Evolutionary conservation across 2,797 vertebrate species (phyloP), one percentile per base, ranked within the genome.

Genomic region (Acanthurus lineatus): DNA sequence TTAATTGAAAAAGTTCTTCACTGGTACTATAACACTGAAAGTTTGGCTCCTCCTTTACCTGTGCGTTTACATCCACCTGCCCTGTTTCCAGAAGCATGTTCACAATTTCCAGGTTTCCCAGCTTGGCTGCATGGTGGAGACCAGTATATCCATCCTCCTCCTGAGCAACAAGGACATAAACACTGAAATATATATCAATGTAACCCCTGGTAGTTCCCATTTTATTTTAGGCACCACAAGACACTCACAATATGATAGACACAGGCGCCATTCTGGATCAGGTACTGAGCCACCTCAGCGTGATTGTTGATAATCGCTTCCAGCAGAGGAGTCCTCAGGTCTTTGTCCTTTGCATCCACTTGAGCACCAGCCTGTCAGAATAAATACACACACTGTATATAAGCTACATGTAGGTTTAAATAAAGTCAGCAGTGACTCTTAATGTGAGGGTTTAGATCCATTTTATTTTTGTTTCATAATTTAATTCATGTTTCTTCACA

Each of bases 101-200:
- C 20, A 98, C 95, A 69, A 97, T 96, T 69, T 97, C 96, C 83
- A 96, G 86, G 84, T 94, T 97, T 44, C 97, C 97, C 51, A 95
- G 93, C 82, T 98, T 98, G 87, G 97, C 97, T 2, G 97, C 97
- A 0, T 98, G 97, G 80, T 98, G 97, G 12, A 98, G 97, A 56
- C 97, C 97, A 0, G 97, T 97, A n/a, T 97, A 98, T 1, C 97
- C 97, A 0, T 98, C 97, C 2, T 97, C 97, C 80, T 98, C 97
- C 97, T 98, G 73, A 61, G n/a, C 4, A 81, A 45, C 5, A 73
- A 20, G 8, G 1, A 69, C 20, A 69, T 9, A 19, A 28, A 76
- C 22, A 61, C 6, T 45, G 0, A 76, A 67, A 25, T 25, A 56
- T 54, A 47, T 22, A 54, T 60, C 35, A 25, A 74, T 15, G 11